A percentile compares a stretch with the other conserved stretches of the same genome.
phyloP scores from a whole-genome alignment of 2,797 vertebrate species.

The Danio choprae region DNA sequence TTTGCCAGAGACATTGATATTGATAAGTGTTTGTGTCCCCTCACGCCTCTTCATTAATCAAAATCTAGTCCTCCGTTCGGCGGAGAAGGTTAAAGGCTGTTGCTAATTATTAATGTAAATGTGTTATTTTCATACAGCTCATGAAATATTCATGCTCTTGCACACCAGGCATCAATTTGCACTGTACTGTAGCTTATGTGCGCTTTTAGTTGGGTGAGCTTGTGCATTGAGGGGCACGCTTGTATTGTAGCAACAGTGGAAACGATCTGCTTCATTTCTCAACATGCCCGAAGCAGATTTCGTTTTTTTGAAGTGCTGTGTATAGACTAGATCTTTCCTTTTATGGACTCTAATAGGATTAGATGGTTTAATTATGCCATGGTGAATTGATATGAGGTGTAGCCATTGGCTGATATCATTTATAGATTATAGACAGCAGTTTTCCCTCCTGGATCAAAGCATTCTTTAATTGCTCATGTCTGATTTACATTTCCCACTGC shows the following conservation, averaged over 20 bases:
- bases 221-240: conserved; percentile 12
- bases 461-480: neutral
- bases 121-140: conserved; percentile 72
- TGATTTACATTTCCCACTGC: neutral
- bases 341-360: conserved; percentile 17
- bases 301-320: neutral
- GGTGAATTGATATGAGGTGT: conserved; percentile 12
- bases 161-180: conserved; percentile 67
- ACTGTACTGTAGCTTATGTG: conserved; percentile 33
- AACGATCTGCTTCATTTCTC: conserved; percentile 10
- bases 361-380: conserved; percentile 17
- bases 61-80: conserved; percentile 48
- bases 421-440: neutral
- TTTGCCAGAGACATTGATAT: neutral
- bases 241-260: conserved; percentile 1
- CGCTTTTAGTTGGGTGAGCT: conserved; percentile 25
- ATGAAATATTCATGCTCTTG: conserved; percentile 70
- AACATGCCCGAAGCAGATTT: neutral
- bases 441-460: neutral
- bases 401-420: conserved; percentile 17
- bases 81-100: conserved; percentile 48
- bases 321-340: neutral
- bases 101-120: conserved; percentile 75
- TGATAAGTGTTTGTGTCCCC: conserved; percentile 23
- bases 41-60: conserved; percentile 48